Conservation (phyloP, 2,113 vertebrate species). For the Acanthochromis polyacanthus region DNA sequence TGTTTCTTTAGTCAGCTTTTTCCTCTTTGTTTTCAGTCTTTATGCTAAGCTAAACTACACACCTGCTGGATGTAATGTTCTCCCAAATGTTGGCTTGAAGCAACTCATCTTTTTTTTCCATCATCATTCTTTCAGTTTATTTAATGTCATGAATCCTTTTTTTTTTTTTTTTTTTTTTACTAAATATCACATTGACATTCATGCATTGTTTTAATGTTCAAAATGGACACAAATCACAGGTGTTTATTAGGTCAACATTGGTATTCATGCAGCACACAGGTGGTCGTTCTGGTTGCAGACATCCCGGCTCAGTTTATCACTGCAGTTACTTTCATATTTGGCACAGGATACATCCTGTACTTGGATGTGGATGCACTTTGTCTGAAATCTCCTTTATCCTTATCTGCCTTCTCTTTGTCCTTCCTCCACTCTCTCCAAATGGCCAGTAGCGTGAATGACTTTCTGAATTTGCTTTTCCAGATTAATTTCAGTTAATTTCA, state of each 20-base stretch:
- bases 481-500: slow-evolving; percentile 55
- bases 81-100: too few relatives aligned
- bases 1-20: too few relatives aligned
- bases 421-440: background rate
- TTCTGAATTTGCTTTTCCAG: slow-evolving; percentile 35
- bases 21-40: too few relatives aligned
- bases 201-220: background rate
- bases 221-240: background rate
- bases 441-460: background rate
- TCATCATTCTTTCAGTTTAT: background rate
- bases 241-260: background rate
- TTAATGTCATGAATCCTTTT: too few relatives aligned
- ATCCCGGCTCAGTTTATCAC: background rate
- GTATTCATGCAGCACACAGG: background rate
- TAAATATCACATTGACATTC: too few relatives aligned
- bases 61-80: too few relatives aligned
- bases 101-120: too few relatives aligned
- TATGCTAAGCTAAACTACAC: too few relatives aligned
- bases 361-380: too few relatives aligned
- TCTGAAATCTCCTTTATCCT: slow-evolving; percentile 18
- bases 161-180: too few relatives aligned
- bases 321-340: background rate
- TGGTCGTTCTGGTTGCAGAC: background rate
- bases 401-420: slow-evolving; percentile 15
- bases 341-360: background rate